These are phyloP conservation scores for Gari tellinella DNA, from an alignment of 2,888 invertebrate species.

Conservation along the genomic window DNA sequence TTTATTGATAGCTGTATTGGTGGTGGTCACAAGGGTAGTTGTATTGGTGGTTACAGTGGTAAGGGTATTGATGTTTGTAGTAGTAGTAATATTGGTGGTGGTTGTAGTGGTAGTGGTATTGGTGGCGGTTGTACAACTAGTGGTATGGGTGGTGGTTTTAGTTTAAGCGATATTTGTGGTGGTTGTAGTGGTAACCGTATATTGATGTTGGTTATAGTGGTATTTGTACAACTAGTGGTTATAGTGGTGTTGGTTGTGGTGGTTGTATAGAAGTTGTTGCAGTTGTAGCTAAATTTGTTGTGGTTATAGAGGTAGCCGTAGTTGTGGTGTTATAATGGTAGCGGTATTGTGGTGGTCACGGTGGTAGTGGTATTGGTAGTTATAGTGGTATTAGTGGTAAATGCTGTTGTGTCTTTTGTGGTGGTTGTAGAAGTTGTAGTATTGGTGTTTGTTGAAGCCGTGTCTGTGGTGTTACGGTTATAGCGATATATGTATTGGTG, in stretches of 20 bases:
- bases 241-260: neutral
- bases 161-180: no score
- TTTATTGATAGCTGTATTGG: no score
- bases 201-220: neutral
- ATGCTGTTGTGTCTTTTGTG: neutral
- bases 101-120: slow-evolving; percentile 2
- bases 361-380: no score
- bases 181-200: neutral
- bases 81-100: neutral
- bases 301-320: no score
- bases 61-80: neutral
- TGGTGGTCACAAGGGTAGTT: neutral
- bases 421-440: neutral
- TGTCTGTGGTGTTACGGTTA: neutral
- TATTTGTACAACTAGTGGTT: neutral
- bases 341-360: no score
- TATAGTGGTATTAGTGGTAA: neutral
- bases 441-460: neutral
- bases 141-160: slow-evolving; percentile 1
- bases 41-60: neutral
- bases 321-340: no score
- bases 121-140: neutral
- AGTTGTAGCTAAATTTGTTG: no score
- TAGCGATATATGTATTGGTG: slow-evolving; percentile 2
- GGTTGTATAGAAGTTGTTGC: no score